A percentile compares a stretch with the other conserved stretches of the same genome.
Evolutionary conservation across 1,140 invertebrate species (phyloP).

Genomic region (Leptestheria dahalacensis): DNA sequence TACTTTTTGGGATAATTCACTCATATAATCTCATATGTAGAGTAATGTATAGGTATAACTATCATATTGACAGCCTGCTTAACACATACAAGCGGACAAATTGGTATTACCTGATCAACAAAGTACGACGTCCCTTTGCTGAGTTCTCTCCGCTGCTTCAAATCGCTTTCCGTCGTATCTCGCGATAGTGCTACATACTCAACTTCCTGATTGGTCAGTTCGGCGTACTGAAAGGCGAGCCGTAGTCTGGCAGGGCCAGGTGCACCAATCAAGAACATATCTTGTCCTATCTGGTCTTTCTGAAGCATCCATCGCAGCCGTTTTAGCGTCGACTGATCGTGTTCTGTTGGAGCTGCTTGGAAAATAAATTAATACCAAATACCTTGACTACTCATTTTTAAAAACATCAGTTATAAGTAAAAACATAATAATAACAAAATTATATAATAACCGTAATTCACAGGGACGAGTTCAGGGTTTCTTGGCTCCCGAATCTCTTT

Average conservation of each 20-base stretch:
- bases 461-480: conserved; percentile 62
- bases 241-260: conserved; percentile 64
- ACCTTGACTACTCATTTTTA: conserved; percentile 14
- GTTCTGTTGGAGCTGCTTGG: conserved; percentile 34
- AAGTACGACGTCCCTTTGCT: conserved; percentile 69
- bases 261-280: conserved; percentile 84
- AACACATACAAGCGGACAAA: no score
- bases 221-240: conserved; percentile 70
- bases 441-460: conserved; percentile 57
- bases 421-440: conserved; percentile 20
- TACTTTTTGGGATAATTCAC: not conserved
- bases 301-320: conserved; percentile 89
- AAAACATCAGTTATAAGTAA: conserved; percentile 12
- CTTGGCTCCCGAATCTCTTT: conserved; percentile 45
- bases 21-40: not conserved
- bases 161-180: conserved; percentile 90
- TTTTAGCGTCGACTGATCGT: conserved; percentile 56
- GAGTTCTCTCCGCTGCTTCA: conserved; percentile 92
- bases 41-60: no score
- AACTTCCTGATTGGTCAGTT: conserved; percentile 72
- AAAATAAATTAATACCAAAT: not conserved
- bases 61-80: no score
- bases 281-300: conserved; percentile 80
- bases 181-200: conserved; percentile 87
- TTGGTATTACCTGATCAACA: conserved; percentile 63